Conservation (phyloP, 1,140 invertebrate species). For the Lepidurus arcticus region DNA sequence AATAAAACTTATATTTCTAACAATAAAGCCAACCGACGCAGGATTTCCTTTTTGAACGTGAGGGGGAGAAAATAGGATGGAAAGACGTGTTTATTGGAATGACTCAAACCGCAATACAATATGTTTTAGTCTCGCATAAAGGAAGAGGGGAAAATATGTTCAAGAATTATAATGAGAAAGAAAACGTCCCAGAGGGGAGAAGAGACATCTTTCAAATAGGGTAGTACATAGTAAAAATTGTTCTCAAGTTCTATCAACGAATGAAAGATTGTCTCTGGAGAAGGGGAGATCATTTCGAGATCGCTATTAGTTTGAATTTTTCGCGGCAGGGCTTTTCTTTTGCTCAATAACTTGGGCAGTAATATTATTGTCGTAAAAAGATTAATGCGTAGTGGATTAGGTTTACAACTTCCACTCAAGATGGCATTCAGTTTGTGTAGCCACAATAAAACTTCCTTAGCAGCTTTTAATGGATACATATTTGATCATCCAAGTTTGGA, state of each 20-base stretch:
- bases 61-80: not conserved
- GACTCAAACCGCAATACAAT: not conserved
- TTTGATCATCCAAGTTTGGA: no score
- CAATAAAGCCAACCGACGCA: no score
- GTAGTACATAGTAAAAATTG: not conserved
- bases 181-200: not conserved
- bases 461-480: no score
- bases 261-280: slow-evolving; percentile 3
- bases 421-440: no score
- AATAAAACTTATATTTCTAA: no score
- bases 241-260: not conserved
- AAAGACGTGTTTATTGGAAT: slow-evolving; percentile 16
- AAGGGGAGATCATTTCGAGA: not conserved
- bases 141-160: not conserved
- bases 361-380: not conserved
- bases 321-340: not conserved
- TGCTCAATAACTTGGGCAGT: not conserved
- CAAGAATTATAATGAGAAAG: not conserved
- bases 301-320: not conserved
- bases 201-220: not conserved
- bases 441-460: no score
- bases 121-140: not conserved
- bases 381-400: not conserved
- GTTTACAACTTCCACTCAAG: no score
- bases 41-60: no score